These are phyloP conservation scores for Sarcophaga carnaria DNA, from an alignment of 2,888 invertebrate genomes.

Conservation along the genomic window DNA sequence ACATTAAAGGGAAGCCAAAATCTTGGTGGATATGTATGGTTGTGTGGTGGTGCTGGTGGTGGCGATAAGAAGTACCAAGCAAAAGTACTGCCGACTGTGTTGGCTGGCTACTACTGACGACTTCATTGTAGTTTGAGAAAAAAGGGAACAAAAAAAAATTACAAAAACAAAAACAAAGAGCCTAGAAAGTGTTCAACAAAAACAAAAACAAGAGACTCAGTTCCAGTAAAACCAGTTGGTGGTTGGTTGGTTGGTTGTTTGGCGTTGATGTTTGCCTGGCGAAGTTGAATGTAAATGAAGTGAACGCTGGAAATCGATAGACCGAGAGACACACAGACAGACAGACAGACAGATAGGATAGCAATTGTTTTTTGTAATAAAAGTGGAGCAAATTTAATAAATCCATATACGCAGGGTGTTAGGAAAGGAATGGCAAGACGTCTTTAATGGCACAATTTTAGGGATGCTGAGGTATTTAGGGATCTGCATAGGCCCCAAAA, in stretches of 20 bases:
- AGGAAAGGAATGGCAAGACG: too few relatives aligned
- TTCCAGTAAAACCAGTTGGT: slow-evolving; percentile 66
- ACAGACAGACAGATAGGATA: slow-evolving; percentile 15
- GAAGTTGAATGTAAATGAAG: slow-evolving; percentile 24
- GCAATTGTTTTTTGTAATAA: slow-evolving; percentile 39
- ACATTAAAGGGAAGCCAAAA: not conserved
- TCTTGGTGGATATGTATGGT: not conserved
- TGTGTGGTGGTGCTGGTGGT: slow-evolving; percentile 27
- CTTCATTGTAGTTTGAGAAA: not conserved
- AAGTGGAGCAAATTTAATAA: slow-evolving; percentile 64
- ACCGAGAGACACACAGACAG: slow-evolving; percentile 31
- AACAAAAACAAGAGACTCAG: slow-evolving; percentile 1
- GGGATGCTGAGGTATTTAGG: too few relatives aligned
- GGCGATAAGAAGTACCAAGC: too few relatives aligned
- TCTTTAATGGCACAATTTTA: too few relatives aligned
- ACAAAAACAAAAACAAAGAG: slow-evolving; percentile 12
- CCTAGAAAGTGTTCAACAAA: not conserved
- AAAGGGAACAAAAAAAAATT: slow-evolving; percentile 21
- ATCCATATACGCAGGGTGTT: not conserved
- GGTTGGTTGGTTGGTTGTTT: not conserved
- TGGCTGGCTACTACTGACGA: not conserved
- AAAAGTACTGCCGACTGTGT: not conserved
- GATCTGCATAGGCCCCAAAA: too few relatives aligned
- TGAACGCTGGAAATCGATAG: slow-evolving; percentile 1
- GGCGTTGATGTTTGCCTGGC: slow-evolving; percentile 4